These are phyloP conservation scores for Hyperoplus lanceolatus DNA, from an alignment of 2,797 vertebrate genomes.

Conservation along the genomic window DNA sequence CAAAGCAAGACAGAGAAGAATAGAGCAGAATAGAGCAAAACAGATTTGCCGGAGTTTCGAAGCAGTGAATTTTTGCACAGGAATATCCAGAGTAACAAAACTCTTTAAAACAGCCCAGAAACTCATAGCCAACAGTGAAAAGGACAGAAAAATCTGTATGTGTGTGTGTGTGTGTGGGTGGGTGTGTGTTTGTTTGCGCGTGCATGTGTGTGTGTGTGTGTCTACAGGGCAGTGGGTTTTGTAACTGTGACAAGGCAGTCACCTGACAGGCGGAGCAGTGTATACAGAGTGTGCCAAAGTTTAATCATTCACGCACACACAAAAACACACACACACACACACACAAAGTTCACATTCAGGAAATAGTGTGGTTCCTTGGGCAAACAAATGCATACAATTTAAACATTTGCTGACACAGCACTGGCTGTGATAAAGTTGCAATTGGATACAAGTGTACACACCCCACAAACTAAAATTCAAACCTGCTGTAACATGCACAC, in stretches of 20 bases:
- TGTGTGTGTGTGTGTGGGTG: conserved; percentile 4
- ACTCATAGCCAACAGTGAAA: not conserved
- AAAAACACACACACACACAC: conserved; percentile 31
- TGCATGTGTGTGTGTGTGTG: conserved; percentile 7
- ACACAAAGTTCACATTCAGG: conserved; percentile 16
- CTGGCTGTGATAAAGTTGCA: conserved; percentile 29
- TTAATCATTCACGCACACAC: conserved; percentile 69
- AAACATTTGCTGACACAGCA: conserved; percentile 13
- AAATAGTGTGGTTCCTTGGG: conserved; percentile 29
- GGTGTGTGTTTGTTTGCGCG: conserved; percentile 3
- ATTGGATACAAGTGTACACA: not conserved
- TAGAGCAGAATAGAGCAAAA: conserved; percentile 7
- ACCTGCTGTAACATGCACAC: not conserved
- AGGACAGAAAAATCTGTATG: too few relatives aligned
- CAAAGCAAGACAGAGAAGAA: conserved; percentile 34
- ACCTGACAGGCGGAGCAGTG: conserved; percentile 57
- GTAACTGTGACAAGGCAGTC: conserved; percentile 44
- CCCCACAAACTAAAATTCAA: not conserved
- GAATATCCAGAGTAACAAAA: not conserved
- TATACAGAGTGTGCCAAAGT: conserved; percentile 37
- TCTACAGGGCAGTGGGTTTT: conserved; percentile 31
- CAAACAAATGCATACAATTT: conserved; percentile 33
- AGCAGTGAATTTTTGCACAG: not conserved
- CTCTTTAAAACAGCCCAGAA: conserved; percentile 3
- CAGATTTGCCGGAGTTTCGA: not conserved